Base-by-base conservation (phyloP, 1,140 invertebrate species). In the Chymomyza costata region DNA sequence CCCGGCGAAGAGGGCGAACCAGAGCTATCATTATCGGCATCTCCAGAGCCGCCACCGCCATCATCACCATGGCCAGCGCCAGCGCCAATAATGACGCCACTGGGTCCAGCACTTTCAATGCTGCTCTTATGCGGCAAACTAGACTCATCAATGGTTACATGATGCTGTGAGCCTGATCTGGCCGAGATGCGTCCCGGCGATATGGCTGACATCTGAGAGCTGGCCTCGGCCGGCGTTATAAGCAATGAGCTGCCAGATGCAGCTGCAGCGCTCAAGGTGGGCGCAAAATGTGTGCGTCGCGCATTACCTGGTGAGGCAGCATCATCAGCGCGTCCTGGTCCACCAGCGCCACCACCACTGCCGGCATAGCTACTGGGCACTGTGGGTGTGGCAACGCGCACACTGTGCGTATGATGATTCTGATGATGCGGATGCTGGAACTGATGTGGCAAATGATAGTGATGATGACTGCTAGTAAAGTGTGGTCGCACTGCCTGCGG, bases 151-250 rank as follows among this genome's bases (percentile, higher is more conserved):
- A 86, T 86, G 46, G 83, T 85, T 35, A 84, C 78, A 31, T 82
- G 82, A 51, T 86, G 84, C 30, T 85, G 82, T 40, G 85, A 82
- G 3, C 80, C 71, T 17, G 84, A 82, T 0, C 80, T 71, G 2
- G 66, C 65, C 13, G 71, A 66, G 0, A 69, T 47, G 8, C 85
- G 80, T 3, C 84, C 78, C n/a, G 87, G 87, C 41, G 90, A 90
- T 8, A 93, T 92, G 31, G 92, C 92, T 18, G 92, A 91, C 40
- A 92, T 69, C 43, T 49, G 8, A n/a, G 57, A 39, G 0, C 14
- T 18, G 1, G 32, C 31, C 25, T 59, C 40, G 11, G 37, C 34
- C 13, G 70, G 13, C 14, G 61, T 19, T 13, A 52, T 30, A 6
- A 52, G 17, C 7, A 71, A 32, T 0, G 62, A 38, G 5, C 46